Evolutionary conservation across 1,140 invertebrate species (phyloP).

Genomic region (Coptotermes formosanus): DNA sequence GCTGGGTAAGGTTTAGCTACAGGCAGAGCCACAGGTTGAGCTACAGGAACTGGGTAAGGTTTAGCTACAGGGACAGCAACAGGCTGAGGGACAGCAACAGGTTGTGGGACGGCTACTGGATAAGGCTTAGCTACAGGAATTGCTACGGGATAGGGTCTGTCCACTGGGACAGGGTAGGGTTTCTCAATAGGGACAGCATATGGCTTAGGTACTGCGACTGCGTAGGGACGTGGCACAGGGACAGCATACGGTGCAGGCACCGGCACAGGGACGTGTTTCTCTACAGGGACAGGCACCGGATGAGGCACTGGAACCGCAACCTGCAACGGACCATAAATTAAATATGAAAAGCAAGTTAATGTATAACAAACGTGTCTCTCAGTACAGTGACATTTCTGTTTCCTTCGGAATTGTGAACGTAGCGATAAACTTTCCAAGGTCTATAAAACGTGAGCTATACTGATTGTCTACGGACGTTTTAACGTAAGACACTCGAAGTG

Average conservation of each 20-base stretch:
- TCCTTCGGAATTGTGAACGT: no score
- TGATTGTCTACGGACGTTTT: no score
- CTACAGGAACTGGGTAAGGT: background rate
- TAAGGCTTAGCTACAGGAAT: constrained; percentile 11
- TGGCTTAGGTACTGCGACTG: constrained; percentile 23
- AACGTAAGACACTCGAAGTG: no score
- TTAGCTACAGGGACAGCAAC: background rate
- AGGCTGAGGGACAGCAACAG: background rate
- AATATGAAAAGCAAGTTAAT: background rate
- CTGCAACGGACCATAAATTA: background rate
- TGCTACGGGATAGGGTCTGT: constrained; percentile 20
- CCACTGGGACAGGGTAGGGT: constrained; percentile 23
- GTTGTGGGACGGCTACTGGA: constrained; percentile 1
- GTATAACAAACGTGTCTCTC: no score
- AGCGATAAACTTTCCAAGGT: no score
- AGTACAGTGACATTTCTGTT: no score
- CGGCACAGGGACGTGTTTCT: constrained; percentile 13
- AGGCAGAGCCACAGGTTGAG: background rate
- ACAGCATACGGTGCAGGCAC: constrained; percentile 22
- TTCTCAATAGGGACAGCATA: constrained; percentile 15
- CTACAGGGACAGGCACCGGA: constrained; percentile 20
- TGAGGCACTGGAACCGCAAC: constrained; percentile 23
- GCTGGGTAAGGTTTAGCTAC: background rate
- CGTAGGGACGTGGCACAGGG: constrained; percentile 19
- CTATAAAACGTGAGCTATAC: no score